Evolutionary conservation across 2,113 vertebrate genomes (phyloP).

Genomic region (Antennarius striatus): DNA sequence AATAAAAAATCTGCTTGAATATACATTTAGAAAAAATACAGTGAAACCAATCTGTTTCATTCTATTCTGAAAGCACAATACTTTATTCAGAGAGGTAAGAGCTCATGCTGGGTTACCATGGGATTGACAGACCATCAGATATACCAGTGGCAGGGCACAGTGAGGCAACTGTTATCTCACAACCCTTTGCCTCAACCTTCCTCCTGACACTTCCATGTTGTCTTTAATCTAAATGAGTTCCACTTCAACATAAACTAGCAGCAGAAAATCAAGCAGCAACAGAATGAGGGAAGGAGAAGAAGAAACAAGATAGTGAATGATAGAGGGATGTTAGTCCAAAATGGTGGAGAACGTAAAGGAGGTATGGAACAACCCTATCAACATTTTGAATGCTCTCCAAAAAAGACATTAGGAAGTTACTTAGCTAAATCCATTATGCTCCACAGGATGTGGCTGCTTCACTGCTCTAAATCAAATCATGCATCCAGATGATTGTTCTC

Average conservation of each 20-base stretch:
- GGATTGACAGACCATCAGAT: constrained; percentile 64
- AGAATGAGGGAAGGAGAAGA: neutral
- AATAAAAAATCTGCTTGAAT: too few species aligned
- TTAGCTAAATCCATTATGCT: constrained; percentile 72
- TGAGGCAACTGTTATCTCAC: constrained; percentile 52
- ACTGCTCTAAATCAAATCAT: constrained; percentile 73
- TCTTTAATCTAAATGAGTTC: constrained; percentile 32
- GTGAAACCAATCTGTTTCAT: neutral
- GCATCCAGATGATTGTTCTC: constrained; percentile 72
- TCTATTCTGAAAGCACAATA: neutral
- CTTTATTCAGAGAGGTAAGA: constrained; percentile 19
- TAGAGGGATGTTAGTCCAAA: constrained; percentile 11
- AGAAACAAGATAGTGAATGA: constrained; percentile 16
- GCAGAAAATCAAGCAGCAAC: constrained; percentile 5
- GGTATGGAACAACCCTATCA: constrained; percentile 52
- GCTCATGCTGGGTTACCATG: constrained; percentile 25
- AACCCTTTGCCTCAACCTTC: constrained; percentile 31
- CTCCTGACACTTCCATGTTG: constrained; percentile 36
- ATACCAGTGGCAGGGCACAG: constrained; percentile 29
- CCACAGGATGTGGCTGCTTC: constrained; percentile 50
- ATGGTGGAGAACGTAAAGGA: neutral
- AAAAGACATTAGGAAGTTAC: constrained; percentile 76
- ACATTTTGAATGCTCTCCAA: constrained; percentile 70
- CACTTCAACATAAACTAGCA: constrained; percentile 30
- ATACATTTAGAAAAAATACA: neutral